Evolutionary conservation across 2,113 vertebrate species (phyloP), one percentile per base, ranked within the genome.

Genomic region (Procavia capensis): DNA sequence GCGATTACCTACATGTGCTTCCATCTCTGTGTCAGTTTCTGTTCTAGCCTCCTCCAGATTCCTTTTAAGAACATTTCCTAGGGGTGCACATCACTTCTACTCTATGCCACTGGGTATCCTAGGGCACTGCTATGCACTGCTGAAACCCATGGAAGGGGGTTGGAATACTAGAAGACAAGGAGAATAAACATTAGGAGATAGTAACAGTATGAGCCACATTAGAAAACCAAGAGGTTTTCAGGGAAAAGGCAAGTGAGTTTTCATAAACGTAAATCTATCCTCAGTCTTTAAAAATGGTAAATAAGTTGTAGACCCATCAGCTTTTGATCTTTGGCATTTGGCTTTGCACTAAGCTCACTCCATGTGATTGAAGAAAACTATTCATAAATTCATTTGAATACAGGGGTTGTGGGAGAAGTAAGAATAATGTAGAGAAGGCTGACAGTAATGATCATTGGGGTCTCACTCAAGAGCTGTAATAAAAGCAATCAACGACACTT

Each of bases 291-390:
- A 92, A 96, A 76, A 94, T 25, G 63, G 54, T 66, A 76, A 93
- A 66, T 85, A 6, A 45, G 3, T 90, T 90, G 74, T 80, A 25
- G 90, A 85, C 19, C 85, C 78, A 80, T 92, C 43, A 57, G 29
- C 9, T 82, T 91, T 81, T 88, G 74, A 86, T 64, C 63, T 88
- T 83, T 95, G 78, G n/a, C n/a, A 94, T 90, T 94, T 88, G 88
- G 83, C 66, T 93, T 84, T 80, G 41, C 22, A 83, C 31, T 75
- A 93, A 84, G 61, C 9, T 79, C 34, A 59, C 36, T 91, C 45
- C 68, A 13, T 45, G 34, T 4, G 54, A 93, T 70, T 88, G 24
- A 93, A 74, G 39, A 91, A 9, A 80, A 75, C 11, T 86, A 34
- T 36, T 70, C 80, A 88, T 4, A 88, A 36, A 63, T 72, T 81